Percentiles rank a stretch among this genome's conserved stretches.
Evolutionary conservation across 2,113 vertebrate species (phyloP).

Genomic region (Gymnarchus niloticus): DNA sequence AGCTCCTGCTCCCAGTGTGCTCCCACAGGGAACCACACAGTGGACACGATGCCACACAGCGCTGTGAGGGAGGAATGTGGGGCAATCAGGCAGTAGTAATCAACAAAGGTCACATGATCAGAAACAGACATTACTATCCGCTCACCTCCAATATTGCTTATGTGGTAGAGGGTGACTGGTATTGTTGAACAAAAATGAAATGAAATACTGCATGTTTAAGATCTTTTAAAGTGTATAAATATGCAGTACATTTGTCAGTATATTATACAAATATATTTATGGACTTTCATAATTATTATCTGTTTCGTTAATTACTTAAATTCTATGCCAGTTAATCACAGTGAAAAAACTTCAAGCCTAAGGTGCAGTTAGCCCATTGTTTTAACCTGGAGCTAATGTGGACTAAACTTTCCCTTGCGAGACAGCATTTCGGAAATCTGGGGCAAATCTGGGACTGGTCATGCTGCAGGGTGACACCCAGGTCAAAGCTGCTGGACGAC

Average conservation of each 20-base stretch:
- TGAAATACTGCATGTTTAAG: background rate
- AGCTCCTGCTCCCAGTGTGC: constrained; percentile 73
- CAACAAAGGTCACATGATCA: background rate
- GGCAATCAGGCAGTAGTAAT: background rate
- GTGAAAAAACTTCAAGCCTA: background rate
- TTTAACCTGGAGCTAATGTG: background rate
- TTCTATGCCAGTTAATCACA: background rate
- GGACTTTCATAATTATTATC: background rate
- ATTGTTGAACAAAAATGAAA: too few relatives aligned
- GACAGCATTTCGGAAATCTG: constrained; percentile 36
- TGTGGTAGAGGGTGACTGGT: background rate
- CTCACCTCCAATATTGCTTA: background rate
- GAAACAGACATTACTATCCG: background rate
- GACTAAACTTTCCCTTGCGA: background rate
- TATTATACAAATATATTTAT: background rate
- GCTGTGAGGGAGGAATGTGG: constrained; percentile 57
- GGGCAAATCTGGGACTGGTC: constrained; percentile 1
- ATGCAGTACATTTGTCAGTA: background rate
- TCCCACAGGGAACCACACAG: constrained; percentile 87
- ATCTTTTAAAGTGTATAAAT: background rate
- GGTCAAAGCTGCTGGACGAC: constrained; percentile 5
- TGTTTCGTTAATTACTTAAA: background rate
- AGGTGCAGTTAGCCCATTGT: background rate
- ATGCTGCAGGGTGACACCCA: constrained; percentile 6
- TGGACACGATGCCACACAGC: constrained; percentile 74